Evolutionary conservation across 1,140 invertebrate species (phyloP).

Genomic region (Euglossa dilemma): DNA sequence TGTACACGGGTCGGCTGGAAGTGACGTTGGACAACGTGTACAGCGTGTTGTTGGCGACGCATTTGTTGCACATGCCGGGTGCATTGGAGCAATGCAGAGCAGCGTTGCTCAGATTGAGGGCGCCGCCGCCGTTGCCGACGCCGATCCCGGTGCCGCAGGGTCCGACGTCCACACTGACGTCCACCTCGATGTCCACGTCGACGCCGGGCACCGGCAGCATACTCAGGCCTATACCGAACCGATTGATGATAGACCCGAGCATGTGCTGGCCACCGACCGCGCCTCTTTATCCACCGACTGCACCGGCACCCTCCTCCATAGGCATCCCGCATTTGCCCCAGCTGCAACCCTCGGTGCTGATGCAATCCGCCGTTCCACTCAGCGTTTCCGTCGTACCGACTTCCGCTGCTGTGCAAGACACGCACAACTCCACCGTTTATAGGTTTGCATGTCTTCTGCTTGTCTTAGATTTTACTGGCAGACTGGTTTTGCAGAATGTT

Average conservation of each 20-base stretch:
- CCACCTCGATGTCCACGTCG: slow-evolving; percentile 35
- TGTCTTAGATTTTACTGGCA: too few species aligned
- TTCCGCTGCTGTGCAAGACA: slow-evolving; percentile 67
- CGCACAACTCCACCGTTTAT: slow-evolving; percentile 42
- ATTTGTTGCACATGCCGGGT: slow-evolving; percentile 89
- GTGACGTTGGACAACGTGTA: slow-evolving; percentile 88
- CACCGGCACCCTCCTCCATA: slow-evolving; percentile 61
- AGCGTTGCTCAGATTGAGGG: slow-evolving; percentile 79
- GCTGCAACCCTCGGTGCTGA: slow-evolving; percentile 55
- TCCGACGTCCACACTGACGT: slow-evolving; percentile 55
- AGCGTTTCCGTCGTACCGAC: slow-evolving; percentile 66
- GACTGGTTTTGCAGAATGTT: too few species aligned
- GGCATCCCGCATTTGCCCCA: slow-evolving; percentile 72
- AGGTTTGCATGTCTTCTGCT: slow-evolving; percentile 46
- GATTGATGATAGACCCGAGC: slow-evolving; percentile 73
- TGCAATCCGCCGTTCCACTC: slow-evolving; percentile 57
- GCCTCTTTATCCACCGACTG: slow-evolving; percentile 55
- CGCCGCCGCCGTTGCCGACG: slow-evolving; percentile 76
- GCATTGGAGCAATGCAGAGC: slow-evolving; percentile 87
- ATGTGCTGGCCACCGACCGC: slow-evolving; percentile 76
- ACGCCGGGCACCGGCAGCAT: slow-evolving; percentile 73
- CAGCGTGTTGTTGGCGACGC: slow-evolving; percentile 88
- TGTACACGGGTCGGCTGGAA: slow-evolving; percentile 90
- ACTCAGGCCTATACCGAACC: slow-evolving; percentile 77
- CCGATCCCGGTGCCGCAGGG: slow-evolving; percentile 77